A percentile compares a stretch with the other conserved stretches of the same genome.
Evolutionary conservation across 2,113 vertebrate species (phyloP).

Genomic region (Myiopsitta monachus): DNA sequence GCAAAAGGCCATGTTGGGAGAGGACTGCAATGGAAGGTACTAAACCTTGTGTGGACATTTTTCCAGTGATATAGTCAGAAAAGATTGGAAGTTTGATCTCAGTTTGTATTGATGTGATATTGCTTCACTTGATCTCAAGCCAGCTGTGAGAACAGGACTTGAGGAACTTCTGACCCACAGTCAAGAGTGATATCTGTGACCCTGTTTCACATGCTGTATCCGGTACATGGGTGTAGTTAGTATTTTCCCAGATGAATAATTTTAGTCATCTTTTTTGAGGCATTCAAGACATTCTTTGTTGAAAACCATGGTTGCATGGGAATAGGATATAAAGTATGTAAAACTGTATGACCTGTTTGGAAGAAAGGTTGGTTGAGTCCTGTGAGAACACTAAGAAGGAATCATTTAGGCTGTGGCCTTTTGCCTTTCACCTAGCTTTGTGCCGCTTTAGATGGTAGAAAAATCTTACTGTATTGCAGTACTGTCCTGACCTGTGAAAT

Average conservation of each 20-base stretch:
- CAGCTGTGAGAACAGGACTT: not conserved
- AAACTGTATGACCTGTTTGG: not conserved
- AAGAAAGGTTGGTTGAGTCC: not conserved
- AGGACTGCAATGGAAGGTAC: not conserved
- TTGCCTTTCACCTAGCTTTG: not conserved
- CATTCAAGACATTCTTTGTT: not conserved
- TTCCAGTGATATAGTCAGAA: not conserved
- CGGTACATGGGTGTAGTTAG: not conserved
- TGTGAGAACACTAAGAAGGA: not conserved
- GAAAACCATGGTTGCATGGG: not conserved
- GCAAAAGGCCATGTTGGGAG: not conserved
- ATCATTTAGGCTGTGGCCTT: not conserved
- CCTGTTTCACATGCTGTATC: not conserved
- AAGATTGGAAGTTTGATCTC: not conserved
- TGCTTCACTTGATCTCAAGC: not conserved
- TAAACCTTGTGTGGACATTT: not conserved
- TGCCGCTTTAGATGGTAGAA: not conserved
- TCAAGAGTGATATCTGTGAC: not conserved
- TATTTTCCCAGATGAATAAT: not conserved
- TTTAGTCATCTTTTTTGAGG: not conserved
- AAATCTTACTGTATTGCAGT: not conserved
- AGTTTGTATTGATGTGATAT: not conserved
- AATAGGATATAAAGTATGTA: not conserved
- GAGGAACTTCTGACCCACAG: not conserved
- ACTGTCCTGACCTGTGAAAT: not conserved